phyloP scores from a whole-genome alignment of 2,797 vertebrate genomes.

The Mormyrus hasselquistii region DNA sequence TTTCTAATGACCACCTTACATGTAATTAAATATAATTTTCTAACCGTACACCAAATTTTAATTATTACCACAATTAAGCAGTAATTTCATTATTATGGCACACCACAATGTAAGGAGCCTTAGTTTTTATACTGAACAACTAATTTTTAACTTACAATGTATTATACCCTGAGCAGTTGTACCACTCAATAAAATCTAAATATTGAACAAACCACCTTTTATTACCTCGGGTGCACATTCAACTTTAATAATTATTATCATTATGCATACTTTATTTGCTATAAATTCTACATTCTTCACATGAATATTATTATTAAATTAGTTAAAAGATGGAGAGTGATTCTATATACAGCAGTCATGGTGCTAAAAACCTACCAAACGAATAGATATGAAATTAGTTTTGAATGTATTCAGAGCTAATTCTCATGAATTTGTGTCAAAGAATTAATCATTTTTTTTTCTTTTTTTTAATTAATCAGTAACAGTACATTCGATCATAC shows the following conservation, averaged over 20 bases:
- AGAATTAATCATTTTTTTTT: background rate
- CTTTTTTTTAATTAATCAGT: background rate
- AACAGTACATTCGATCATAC: background rate
- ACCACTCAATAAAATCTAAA: background rate
- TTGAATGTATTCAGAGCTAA: background rate
- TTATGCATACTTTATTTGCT: background rate
- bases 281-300: background rate
- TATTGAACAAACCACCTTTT: background rate
- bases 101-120: background rate
- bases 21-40: background rate
- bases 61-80: background rate
- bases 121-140: background rate
- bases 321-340: background rate
- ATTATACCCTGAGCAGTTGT: background rate
- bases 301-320: background rate
- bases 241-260: background rate
- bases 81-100: background rate
- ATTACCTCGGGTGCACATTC: background rate
- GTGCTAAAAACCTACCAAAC: background rate
- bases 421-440: background rate
- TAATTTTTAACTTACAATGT: background rate
- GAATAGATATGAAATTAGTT: background rate
- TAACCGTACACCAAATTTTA: background rate
- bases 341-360: background rate
- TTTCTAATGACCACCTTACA: background rate